A percentile compares a stretch with the other conserved stretches of the same genome.
Conservation (phyloP, 2,888 invertebrate species). For the Scaptomyza parva region DNA sequence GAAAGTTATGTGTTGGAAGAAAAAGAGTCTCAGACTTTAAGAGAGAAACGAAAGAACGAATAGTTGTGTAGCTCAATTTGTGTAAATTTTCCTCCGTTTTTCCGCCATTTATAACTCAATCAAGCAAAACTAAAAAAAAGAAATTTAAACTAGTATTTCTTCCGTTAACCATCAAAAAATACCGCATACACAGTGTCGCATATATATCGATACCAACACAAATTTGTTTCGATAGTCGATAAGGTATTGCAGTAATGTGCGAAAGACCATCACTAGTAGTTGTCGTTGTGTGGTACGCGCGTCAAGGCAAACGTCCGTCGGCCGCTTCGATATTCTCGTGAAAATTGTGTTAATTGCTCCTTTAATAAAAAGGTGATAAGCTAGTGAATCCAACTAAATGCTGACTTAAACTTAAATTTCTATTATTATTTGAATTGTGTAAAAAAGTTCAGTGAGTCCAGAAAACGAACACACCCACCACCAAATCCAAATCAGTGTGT, state of each 20-base stretch:
- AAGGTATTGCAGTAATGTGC: background rate
- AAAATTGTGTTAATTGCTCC: slow-evolving; percentile 27
- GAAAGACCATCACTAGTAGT: slow-evolving; percentile 24
- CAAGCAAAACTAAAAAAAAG: background rate
- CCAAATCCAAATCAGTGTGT: slow-evolving; percentile 26
- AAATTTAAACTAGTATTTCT: background rate
- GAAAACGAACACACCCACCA: slow-evolving; percentile 33
- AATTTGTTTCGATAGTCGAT: slow-evolving; percentile 6
- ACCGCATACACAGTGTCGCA: background rate
- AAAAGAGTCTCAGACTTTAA: background rate
- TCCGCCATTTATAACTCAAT: background rate
- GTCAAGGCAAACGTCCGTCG: slow-evolving; percentile 36
- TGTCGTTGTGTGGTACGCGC: slow-evolving; percentile 49
- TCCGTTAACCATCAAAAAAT: background rate
- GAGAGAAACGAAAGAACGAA: slow-evolving; percentile 8
- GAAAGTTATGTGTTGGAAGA: background rate
- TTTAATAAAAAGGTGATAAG: slow-evolving; percentile 49
- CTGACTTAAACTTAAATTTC: slow-evolving; percentile 37
- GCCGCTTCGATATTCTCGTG: slow-evolving; percentile 7
- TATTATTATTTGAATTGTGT: slow-evolving; percentile 2
- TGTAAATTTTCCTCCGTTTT: no score
- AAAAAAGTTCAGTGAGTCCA: slow-evolving; percentile 9
- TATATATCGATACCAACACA: slow-evolving; percentile 10
- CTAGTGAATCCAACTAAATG: slow-evolving; percentile 19
- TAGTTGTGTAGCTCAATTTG: background rate